Conservation (phyloP, 64 coral and sea anemone species). For the Catalaphyllia jardinei region DNA sequence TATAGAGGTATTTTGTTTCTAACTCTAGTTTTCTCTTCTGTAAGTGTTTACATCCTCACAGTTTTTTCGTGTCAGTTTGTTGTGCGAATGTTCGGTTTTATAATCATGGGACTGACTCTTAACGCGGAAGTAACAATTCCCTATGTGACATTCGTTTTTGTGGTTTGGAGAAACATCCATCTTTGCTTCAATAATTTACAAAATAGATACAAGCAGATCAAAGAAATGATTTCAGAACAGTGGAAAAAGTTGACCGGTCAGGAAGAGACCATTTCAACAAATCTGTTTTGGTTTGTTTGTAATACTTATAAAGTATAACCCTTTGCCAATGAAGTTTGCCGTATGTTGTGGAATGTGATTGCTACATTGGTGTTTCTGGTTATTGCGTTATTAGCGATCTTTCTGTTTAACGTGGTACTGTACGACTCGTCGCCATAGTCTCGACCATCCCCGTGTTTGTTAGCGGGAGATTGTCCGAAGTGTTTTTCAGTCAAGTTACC, state of each 20-base stretch:
- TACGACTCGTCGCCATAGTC: slow-evolving; percentile 15
- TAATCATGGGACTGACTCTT: slow-evolving; percentile 45
- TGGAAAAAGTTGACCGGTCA: neutral
- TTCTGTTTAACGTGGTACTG: slow-evolving; percentile 28
- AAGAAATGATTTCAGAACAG: slow-evolving; percentile 30
- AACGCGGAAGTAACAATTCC: slow-evolving; percentile 48
- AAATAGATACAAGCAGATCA: slow-evolving; percentile 56
- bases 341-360: slow-evolving; percentile 13
- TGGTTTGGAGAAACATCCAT: slow-evolving; percentile 25
- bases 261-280: slow-evolving; percentile 12
- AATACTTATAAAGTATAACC: neutral
- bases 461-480: slow-evolving; percentile 41
- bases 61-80: slow-evolving; percentile 46
- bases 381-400: slow-evolving; percentile 45
- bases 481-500: slow-evolving; percentile 43
- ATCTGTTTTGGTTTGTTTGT: slow-evolving; percentile 34
- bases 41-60: neutral
- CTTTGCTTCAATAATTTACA: slow-evolving; percentile 51
- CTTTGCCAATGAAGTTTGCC: slow-evolving; percentile 3
- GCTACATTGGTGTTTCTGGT: slow-evolving; percentile 9
- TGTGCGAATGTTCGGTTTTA: slow-evolving; percentile 43
- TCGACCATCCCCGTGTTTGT: slow-evolving; percentile 44
- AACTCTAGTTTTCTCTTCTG: neutral
- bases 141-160: slow-evolving; percentile 42
- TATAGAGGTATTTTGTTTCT: neutral